Evolutionary conservation across 2,113 vertebrate species (phyloP), one percentile per base, ranked within the genome.

Genomic region (Cyanoderma ruficeps): DNA sequence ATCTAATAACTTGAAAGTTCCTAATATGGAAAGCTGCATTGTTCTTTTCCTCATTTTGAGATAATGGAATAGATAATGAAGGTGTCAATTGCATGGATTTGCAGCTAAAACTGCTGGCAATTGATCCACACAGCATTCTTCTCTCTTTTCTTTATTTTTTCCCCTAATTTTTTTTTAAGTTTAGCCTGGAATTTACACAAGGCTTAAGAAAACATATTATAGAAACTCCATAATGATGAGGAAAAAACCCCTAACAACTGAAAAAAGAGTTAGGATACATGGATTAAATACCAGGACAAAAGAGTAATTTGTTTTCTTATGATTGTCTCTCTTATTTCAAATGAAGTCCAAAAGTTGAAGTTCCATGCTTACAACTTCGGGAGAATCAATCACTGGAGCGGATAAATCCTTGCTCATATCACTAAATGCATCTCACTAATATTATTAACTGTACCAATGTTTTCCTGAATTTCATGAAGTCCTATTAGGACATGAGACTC

Each of bases 121-220:
- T 3, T 13, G 65, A 84, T 21, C 15, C 13, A 47, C 13, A 6
- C 2, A 33, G 16, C 50, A 35, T 64, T 84, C 53, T 82, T 30
- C 25, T 23, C 4, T 28, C 1, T 21, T 27, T 42, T 3, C 4
- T 14, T 9, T 31, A n/a, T 42, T 7, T 10, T 50, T 15, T 1
- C 6, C 3, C 4, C 6, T 17, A 13, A 15, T 53, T 24, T 39
- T 44, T 13, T 68, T 65, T 67, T 17, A 22, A 64, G 65, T 15
- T 57, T 86, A 35, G 4, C 14, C 14, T 81, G 31, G 65, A 89
- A 52, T 95, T 82, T 89, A 83, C 75, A 72, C 13, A 89, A 86
- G 53, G 24, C 30, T 96, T 94, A 94, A 50, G 65, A 94, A 96
- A 94, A 65, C 9, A 53, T 85, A 37, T 42, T 72, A 46, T 17